Conservation (phyloP, 2,113 vertebrate genomes). For the Setophaga coronata region DNA sequence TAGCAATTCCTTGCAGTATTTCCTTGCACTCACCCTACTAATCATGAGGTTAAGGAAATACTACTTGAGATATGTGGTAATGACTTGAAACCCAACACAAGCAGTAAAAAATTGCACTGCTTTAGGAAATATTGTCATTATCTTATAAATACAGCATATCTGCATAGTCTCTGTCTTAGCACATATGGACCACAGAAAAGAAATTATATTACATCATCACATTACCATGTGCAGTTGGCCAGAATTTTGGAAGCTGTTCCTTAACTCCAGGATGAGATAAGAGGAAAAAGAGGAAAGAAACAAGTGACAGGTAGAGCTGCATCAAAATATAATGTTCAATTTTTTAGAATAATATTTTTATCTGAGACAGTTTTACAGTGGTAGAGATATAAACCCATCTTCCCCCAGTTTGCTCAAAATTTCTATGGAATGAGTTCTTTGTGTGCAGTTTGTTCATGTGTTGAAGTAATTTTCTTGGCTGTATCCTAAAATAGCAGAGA, state of each 20-base stretch:
- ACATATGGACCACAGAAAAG: background rate
- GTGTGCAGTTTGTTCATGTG: background rate
- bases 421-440: background rate
- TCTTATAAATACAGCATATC: constrained; percentile 5
- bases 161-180: constrained; percentile 19
- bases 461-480: background rate
- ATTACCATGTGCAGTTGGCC: background rate
- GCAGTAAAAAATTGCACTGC: background rate
- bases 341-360: background rate
- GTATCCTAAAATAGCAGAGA: background rate
- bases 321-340: background rate
- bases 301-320: background rate
- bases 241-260: background rate
- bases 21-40: background rate
- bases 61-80: background rate
- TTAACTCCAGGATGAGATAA: background rate
- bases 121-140: constrained; percentile 32
- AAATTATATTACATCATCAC: constrained; percentile 26
- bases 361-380: background rate
- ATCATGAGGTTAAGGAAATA: constrained; percentile 27
- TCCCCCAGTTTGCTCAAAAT: background rate
- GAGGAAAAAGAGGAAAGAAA: background rate
- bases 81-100: background rate
- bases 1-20: background rate
- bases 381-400: background rate